Evolutionary conservation across 2,888 invertebrate genomes (phyloP).

Genomic region (Tiliacea aurago): DNA sequence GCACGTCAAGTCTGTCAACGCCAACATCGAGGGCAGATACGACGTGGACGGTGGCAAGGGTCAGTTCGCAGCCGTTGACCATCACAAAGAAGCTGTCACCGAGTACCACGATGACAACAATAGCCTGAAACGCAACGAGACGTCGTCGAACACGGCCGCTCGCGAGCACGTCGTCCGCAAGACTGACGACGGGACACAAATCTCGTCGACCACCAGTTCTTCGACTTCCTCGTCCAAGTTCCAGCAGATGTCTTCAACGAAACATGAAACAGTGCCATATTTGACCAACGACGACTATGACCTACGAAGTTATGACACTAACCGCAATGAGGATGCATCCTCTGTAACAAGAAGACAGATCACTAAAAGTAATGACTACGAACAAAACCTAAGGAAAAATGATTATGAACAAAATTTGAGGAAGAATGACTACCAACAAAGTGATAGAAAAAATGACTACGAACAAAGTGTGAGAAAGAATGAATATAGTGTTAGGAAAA

Average conservation of each 20-base stretch:
- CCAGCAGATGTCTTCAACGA: constrained; percentile 81
- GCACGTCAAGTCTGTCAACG: constrained; percentile 90
- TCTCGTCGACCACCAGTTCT: constrained; percentile 82
- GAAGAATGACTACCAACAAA: constrained; percentile 59
- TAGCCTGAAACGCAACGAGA: constrained; percentile 84
- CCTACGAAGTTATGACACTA: constrained; percentile 72
- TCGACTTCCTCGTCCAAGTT: constrained; percentile 81
- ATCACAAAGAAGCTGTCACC: constrained; percentile 89
- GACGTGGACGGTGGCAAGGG: constrained; percentile 92
- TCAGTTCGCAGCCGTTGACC: constrained; percentile 92
- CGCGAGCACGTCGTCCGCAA: constrained; percentile 83
- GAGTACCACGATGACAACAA: constrained; percentile 85
- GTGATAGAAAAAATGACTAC: constrained; percentile 58
- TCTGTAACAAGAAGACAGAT: constrained; percentile 67
- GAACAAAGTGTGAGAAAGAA: constrained; percentile 72
- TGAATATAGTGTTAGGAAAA: constrained; percentile 58
- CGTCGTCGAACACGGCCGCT: constrained; percentile 80
- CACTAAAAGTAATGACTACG: constrained; percentile 72
- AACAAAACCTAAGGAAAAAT: constrained; percentile 70
- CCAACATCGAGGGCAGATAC: constrained; percentile 92
- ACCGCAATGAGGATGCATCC: constrained; percentile 73
- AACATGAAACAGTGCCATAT: constrained; percentile 82
- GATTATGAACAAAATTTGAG: constrained; percentile 73
- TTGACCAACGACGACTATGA: constrained; percentile 76
- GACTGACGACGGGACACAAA: constrained; percentile 82